phyloP scores from a whole-genome alignment of 2,888 invertebrate genomes.

The Nephrotoma appendiculata region DNA sequence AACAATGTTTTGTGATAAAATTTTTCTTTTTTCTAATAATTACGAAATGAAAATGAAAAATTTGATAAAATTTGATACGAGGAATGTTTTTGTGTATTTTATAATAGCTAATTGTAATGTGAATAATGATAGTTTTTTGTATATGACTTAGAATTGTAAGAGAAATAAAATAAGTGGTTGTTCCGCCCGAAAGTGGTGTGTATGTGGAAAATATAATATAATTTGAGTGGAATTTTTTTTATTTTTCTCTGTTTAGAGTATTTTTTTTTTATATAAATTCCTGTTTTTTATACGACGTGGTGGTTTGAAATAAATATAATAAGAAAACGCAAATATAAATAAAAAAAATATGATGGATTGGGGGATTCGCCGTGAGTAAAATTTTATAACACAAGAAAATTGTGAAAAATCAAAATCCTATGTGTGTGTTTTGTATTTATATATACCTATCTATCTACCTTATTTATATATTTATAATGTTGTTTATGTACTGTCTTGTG shows the following conservation, averaged over 20 bases:
- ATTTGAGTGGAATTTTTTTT: not conserved
- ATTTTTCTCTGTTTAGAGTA: not conserved
- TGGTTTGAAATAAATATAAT: not conserved
- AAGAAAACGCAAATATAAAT: not conserved
- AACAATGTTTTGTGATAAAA: not conserved
- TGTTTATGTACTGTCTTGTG: not conserved
- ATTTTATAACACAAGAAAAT: constrained; percentile 7
- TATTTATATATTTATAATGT: not conserved
- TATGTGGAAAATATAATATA: not conserved
- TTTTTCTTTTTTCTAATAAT: not conserved
- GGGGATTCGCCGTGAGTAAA: constrained; percentile 55
- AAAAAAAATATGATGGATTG: constrained; percentile 47
- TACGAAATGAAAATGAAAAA: not conserved
- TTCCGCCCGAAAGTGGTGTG: not conserved
- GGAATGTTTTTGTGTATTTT: not conserved
- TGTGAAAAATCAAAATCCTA: not conserved
- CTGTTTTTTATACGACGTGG: not conserved
- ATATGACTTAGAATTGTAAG: not conserved
- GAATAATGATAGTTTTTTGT: not conserved
- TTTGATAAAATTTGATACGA: not conserved
- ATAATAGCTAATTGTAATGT: not conserved
- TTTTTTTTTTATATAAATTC: not conserved
- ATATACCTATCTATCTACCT: not conserved
- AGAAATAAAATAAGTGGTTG: not conserved
- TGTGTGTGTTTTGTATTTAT: not conserved